Percentiles rank a stretch among this genome's conserved stretches.
These are phyloP conservation scores for Enhydra lutris DNA, from an alignment of 2,113 vertebrate genomes.

Conservation along the genomic window DNA sequence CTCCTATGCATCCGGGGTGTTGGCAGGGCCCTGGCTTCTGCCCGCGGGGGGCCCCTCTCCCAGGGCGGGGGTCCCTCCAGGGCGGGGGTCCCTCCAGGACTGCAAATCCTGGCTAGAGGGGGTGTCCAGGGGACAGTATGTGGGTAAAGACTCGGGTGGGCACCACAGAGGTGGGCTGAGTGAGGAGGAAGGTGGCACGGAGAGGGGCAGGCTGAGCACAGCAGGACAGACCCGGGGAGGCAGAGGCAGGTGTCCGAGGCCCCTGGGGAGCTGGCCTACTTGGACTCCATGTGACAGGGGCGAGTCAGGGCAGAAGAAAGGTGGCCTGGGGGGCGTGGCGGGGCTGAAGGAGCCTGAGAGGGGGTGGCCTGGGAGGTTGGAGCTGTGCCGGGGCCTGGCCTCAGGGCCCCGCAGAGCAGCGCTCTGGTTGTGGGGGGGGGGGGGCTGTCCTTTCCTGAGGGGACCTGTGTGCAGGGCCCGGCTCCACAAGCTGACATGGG, in stretches of 20 bases:
- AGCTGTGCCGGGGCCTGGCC: not conserved
- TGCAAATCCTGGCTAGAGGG: not conserved
- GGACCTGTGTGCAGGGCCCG: not conserved
- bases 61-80: not conserved
- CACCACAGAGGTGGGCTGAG: not conserved
- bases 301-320: not conserved
- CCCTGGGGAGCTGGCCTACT: not conserved
- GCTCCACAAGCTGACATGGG: not conserved
- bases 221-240: not conserved
- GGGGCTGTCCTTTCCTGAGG: not conserved
- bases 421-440: not conserved
- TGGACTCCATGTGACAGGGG: not conserved
- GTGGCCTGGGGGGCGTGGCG: not conserved
- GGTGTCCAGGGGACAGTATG: rapidly evolving
- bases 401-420: too few relatives aligned
- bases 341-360: not conserved
- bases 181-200: not conserved
- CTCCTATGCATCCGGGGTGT: not conserved
- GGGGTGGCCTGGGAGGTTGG: not conserved
- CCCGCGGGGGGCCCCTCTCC: too few relatives aligned
- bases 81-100: not conserved
- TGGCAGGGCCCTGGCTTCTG: not conserved
- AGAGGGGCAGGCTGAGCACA: not conserved
- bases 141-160: not conserved
- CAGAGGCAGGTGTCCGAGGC: not conserved